phyloP scores from a whole-genome alignment of 2,888 invertebrate genomes.

The Apamea monoglypha region DNA sequence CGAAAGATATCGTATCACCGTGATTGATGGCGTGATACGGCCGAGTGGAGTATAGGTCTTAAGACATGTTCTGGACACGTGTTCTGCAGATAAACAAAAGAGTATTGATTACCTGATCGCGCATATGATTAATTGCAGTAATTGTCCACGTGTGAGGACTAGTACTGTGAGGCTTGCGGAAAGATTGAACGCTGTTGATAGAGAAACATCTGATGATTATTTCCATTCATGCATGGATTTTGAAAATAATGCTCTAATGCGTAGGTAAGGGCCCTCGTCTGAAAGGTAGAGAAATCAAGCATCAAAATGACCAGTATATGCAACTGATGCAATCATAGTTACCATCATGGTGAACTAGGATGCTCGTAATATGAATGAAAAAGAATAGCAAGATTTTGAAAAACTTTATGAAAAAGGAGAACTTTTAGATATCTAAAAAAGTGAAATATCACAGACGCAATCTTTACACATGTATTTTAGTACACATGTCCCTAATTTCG shows the following conservation, averaged over 20 bases:
- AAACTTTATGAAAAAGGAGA: neutral
- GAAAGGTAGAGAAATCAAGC: neutral
- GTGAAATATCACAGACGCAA: neutral
- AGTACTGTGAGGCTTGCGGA: neutral
- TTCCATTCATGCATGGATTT: neutral
- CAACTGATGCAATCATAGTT: neutral
- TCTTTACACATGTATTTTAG: no score
- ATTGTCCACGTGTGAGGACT: conserved; percentile 26
- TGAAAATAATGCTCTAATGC: neutral
- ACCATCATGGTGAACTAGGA: neutral
- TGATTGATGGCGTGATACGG: conserved; percentile 57
- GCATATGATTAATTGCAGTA: conserved; percentile 50
- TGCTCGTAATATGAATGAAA: neutral
- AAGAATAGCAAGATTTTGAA: neutral
- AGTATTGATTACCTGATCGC: conserved; percentile 56
- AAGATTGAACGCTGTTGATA: conserved; percentile 21
- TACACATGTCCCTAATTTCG: neutral
- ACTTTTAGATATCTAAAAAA: neutral
- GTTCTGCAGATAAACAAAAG: conserved; percentile 57
- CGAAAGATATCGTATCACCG: conserved; percentile 46
- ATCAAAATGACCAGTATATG: neutral
- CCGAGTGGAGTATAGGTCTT: conserved; percentile 29
- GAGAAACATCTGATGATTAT: neutral
- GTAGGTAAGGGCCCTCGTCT: neutral
- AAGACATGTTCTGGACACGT: conserved; percentile 54